Evolutionary conservation across 2,113 vertebrate genomes (phyloP), one percentile per base, ranked within the genome.

Genomic region (Pao palembangensis): DNA sequence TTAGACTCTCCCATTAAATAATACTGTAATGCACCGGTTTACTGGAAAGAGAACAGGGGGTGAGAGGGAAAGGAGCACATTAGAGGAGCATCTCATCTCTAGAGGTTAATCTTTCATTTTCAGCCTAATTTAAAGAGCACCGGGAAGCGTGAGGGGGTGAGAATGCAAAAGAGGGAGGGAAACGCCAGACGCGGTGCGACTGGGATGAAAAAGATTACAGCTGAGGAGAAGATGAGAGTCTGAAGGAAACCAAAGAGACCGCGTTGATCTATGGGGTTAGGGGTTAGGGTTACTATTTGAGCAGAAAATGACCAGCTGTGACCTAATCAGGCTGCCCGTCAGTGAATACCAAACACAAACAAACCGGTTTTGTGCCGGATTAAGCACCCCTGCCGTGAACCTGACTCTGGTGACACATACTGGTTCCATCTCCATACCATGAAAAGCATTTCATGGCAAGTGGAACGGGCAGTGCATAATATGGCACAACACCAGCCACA

Each of bases 61-160:
- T 8, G 8, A 55, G 21, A 69, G 59, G 61, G 68, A 74, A 64
- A 42, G 51, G 71, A 69, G 54, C 47, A 15, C 62, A 79, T 81
- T 81, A 75, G 65, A 62, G 67, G 80, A 72, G 76, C 69, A 20
- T 75, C 74, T 65, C 71, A 59, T 80, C 78, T 71, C 62, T n/a
- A 54, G 79, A 81, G 76, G 79, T 82, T 85, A 80, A 86, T 88
- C 73, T 76, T 81, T 61, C 79, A 80, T 82, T 85, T 85, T 81
- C 76, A 64, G 70, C 64, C 65, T 81, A 81, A 85, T 88, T 88
- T 88, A 81, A 66, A 71, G 60, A 80, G 67, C 73, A 62, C 68
- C 69, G 23, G 72, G 73, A 71, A 75, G 79, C 75, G 81, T 59
- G 71, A 66, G 51, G 58, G 60, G 23, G 58, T 19, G 57, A 64